Evolutionary conservation across 2,888 invertebrate genomes (phyloP).

Genomic region (Herminia tarsipennalis): DNA sequence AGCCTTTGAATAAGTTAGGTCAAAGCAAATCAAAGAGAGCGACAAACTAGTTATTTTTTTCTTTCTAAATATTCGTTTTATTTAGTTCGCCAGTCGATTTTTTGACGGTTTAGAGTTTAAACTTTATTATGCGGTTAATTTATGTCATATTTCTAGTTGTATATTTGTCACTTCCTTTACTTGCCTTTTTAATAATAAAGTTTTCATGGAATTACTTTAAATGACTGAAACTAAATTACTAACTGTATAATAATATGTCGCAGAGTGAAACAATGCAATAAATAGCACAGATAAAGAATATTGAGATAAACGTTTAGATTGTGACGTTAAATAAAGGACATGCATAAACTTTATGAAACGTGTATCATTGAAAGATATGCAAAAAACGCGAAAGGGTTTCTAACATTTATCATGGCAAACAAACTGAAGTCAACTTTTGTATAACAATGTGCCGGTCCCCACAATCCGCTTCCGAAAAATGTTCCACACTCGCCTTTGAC

Average conservation of each 20-base stretch:
- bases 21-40: slow-evolving; percentile 18
- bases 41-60: neutral
- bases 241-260: too few relatives aligned
- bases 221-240: too few relatives aligned
- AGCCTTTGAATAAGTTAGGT: slow-evolving; percentile 11
- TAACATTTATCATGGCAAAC: slow-evolving; percentile 37
- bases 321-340: neutral
- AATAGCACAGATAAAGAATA: too few relatives aligned
- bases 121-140: neutral
- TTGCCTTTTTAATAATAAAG: too few relatives aligned
- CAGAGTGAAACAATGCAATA: too few relatives aligned
- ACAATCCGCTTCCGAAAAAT: slow-evolving; percentile 41
- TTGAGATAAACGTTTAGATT: neutral
- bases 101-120: neutral
- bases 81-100: too few relatives aligned
- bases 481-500: slow-evolving; percentile 42
- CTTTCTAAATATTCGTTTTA: neutral
- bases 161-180: neutral
- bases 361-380: slow-evolving; percentile 17
- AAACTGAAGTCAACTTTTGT: slow-evolving; percentile 37
- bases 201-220: too few relatives aligned
- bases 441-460: slow-evolving; percentile 37
- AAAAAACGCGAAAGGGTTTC: slow-evolving; percentile 29
- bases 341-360: slow-evolving; percentile 4
- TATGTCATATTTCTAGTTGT: neutral